These are phyloP conservation scores for Sebastiscus albofasciatus DNA, from an alignment of 2,797 vertebrate species.

Conservation along the genomic window DNA sequence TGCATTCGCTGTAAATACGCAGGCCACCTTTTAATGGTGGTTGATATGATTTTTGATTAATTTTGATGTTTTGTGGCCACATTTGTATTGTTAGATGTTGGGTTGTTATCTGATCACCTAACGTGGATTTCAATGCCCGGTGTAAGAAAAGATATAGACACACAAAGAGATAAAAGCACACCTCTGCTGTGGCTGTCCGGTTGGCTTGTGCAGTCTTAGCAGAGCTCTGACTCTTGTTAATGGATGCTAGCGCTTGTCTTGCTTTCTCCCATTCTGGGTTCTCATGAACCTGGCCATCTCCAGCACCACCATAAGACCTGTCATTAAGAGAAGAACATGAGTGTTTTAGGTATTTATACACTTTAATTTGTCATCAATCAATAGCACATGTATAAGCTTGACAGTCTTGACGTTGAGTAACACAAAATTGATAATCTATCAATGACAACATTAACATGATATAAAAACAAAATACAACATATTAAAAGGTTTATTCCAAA, in stretches of 20 bases:
- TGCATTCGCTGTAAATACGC: not conserved
- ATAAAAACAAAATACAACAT: not conserved
- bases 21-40: not conserved
- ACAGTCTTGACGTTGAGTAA: too few species aligned
- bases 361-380: not conserved
- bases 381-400: not conserved
- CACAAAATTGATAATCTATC: too few species aligned
- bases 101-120: not conserved
- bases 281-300: slow-evolving; percentile 87
- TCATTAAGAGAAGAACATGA: not conserved
- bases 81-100: not conserved
- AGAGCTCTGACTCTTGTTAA: slow-evolving; percentile 86
- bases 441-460: fast-evolving
- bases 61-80: too few species aligned
- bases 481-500: not conserved
- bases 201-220: slow-evolving; percentile 79
- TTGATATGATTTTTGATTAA: not conserved
- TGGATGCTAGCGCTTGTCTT: slow-evolving; percentile 91
- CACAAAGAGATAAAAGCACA: slow-evolving; percentile 2
- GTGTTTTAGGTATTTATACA: not conserved
- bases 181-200: slow-evolving; percentile 76
- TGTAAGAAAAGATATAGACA: not conserved
- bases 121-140: not conserved
- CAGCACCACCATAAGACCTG: slow-evolving; percentile 75
- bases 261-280: slow-evolving; percentile 97